phyloP scores from a whole-genome alignment of 92 coral and sea anemone genomes.

The Palythoa caribaeorum region DNA sequence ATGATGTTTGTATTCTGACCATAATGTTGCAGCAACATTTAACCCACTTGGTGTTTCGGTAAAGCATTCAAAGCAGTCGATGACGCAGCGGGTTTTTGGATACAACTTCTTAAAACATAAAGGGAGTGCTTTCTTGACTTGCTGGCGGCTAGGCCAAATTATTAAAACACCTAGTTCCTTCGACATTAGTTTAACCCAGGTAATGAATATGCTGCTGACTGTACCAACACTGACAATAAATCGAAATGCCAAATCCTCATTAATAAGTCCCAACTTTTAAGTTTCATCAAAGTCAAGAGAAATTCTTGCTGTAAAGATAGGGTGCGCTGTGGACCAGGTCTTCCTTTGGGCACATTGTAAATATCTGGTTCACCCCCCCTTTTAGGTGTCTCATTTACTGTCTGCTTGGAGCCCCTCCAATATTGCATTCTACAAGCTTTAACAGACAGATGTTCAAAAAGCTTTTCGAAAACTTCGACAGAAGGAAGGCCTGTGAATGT shows the following conservation, averaged over 20 bases:
- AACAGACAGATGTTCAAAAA: constrained; percentile 51
- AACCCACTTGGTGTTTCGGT: constrained; percentile 44
- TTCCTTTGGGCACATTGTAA: constrained; percentile 16
- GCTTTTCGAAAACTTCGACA: constrained; percentile 51
- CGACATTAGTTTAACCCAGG: constrained; percentile 65
- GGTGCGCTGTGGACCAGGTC: constrained; percentile 54
- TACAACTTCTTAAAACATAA: constrained; percentile 50
- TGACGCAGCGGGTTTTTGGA: constrained; percentile 66
- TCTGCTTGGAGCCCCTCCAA: constrained; percentile 64
- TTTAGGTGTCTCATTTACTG: constrained; percentile 49
- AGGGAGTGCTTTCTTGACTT: constrained; percentile 29
- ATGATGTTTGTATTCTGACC: constrained; percentile 72
- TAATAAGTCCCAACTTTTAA: constrained; percentile 55
- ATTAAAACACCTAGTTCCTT: constrained; percentile 59
- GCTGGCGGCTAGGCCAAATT: constrained; percentile 28
- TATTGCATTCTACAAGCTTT: constrained; percentile 67
- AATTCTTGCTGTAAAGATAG: constrained; percentile 61
- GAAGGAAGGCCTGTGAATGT: constrained; percentile 63
- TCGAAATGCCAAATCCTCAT: constrained; percentile 62
- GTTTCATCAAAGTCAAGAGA: constrained; percentile 59
- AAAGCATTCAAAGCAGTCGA: constrained; percentile 70
- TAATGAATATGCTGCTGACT: constrained; percentile 55
- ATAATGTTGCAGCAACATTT: constrained; percentile 69
- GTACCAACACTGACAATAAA: constrained; percentile 46
- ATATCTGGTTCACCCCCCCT: not conserved